These are phyloP conservation scores for Cervus canadensis DNA, from an alignment of 2,113 vertebrate species.

Conservation along the genomic window DNA sequence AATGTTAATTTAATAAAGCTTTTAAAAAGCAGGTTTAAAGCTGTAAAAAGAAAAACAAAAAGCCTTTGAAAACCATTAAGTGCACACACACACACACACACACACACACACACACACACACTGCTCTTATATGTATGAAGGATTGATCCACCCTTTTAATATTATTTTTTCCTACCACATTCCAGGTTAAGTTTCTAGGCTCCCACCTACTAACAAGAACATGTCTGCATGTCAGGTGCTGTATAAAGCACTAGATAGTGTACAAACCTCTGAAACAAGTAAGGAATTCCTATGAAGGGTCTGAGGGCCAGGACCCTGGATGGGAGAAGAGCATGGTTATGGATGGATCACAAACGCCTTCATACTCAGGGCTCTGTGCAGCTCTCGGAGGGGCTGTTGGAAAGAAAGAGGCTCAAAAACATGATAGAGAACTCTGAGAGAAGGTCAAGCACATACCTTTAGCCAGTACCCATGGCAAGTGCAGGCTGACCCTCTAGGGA, in stretches of 20 bases:
- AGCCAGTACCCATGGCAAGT: not conserved
- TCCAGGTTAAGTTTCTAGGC: not conserved
- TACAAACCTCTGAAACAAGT: not conserved
- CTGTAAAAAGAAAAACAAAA: not conserved
- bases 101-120: not conserved
- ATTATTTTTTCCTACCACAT: not conserved
- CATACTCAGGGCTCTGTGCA: accelerated
- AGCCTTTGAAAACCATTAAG: not conserved
- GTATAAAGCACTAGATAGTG: not conserved
- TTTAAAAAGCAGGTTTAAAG: not conserved
- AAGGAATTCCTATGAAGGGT: not conserved
- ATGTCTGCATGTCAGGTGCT: too few relatives aligned
- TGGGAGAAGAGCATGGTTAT: accelerated
- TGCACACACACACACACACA: not conserved
- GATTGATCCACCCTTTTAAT: not conserved
- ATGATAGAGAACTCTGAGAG: not conserved
- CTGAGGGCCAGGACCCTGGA: not conserved
- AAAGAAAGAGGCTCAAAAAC: not conserved
- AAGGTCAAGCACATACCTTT: not conserved
- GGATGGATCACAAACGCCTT: not conserved
- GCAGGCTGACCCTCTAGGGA: too few relatives aligned
- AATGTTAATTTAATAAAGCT: not conserved
- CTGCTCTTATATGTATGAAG: not conserved
- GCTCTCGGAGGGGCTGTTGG: not conserved
- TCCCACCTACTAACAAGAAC: not conserved